A percentile compares a stretch with the other conserved stretches of the same genome.
These are phyloP conservation scores for Calosoma granatense DNA, from an alignment of 1,140 invertebrate species.

Conservation along the genomic window DNA sequence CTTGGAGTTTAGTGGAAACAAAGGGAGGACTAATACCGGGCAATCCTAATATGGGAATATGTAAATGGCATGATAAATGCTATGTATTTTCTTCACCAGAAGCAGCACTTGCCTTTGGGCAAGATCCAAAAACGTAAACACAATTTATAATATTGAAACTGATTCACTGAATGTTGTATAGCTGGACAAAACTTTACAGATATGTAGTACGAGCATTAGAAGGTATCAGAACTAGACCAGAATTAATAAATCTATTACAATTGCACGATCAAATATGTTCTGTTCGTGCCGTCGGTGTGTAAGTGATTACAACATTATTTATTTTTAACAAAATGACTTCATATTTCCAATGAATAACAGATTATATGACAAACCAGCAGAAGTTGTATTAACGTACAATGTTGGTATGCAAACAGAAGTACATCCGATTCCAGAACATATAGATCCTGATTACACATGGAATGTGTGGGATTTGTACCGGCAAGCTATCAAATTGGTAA, in stretches of 20 bases:
- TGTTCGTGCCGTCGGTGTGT: conserved; percentile 34
- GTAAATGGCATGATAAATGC: conserved; percentile 39
- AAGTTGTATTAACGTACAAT: conserved; percentile 34
- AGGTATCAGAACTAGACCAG: conserved; percentile 42
- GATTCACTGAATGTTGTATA: conserved; percentile 10
- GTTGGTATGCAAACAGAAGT: conserved; percentile 58
- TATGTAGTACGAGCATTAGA: conserved; percentile 35
- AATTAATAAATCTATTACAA: conserved; percentile 48
- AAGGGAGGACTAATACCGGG: conserved; percentile 51
- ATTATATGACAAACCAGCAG: neutral
- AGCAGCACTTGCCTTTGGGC: conserved; percentile 44
- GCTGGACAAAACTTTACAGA: neutral
- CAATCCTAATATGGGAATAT: conserved; percentile 52
- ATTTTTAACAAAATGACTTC: neutral
- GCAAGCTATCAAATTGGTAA: conserved; percentile 26
- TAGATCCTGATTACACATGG: conserved; percentile 59
- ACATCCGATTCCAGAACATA: conserved; percentile 50
- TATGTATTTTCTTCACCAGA: conserved; percentile 47
- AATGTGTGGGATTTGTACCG: conserved; percentile 63
- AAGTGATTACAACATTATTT: conserved; percentile 16
- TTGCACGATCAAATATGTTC: conserved; percentile 40
- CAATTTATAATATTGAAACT: conserved; percentile 11
- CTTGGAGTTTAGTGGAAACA: conserved; percentile 43
- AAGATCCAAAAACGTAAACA: conserved; percentile 44
- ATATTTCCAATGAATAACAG: neutral